Percentiles rank a stretch among this genome's conserved stretches.
phyloP scores from a whole-genome alignment of 1,140 invertebrate genomes.

The Triops longicaudatus region DNA sequence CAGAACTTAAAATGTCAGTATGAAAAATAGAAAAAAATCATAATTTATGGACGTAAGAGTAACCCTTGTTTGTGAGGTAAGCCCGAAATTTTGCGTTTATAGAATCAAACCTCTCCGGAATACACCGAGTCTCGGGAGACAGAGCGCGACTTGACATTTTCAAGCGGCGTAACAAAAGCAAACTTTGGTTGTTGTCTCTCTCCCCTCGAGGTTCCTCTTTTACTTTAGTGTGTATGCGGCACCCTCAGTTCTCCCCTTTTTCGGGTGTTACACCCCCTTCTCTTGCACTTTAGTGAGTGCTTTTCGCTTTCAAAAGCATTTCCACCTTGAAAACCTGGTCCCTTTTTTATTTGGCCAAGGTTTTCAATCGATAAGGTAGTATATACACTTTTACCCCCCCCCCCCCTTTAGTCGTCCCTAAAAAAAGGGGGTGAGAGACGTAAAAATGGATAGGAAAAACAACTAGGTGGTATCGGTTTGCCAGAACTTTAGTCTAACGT shows the following conservation, averaged over 20 bases:
- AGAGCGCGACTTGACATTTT: slow-evolving; percentile 14
- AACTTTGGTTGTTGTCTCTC: not conserved
- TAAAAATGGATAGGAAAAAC: too few relatives aligned
- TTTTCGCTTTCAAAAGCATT: slow-evolving; percentile 13
- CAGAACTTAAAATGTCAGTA: too few relatives aligned
- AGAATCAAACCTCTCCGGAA: not conserved
- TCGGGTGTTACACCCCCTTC: not conserved
- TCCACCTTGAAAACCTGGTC: slow-evolving; percentile 5
- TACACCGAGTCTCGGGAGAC: not conserved
- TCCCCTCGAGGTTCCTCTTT: not conserved
- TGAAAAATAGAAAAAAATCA: too few relatives aligned
- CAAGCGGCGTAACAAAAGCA: slow-evolving; percentile 14
- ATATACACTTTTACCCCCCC: not conserved
- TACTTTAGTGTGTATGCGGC: not conserved
- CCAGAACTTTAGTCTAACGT: not conserved
- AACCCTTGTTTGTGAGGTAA: too few relatives aligned
- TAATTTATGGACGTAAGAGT: too few relatives aligned
- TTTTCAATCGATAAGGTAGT: slow-evolving; percentile 9
- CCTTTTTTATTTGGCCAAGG: not conserved
- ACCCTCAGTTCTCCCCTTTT: not conserved
- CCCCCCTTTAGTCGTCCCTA: too few relatives aligned
- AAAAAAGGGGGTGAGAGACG: too few relatives aligned
- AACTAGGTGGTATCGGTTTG: not conserved
- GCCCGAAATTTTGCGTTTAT: not conserved
- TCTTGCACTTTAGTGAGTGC: slow-evolving; percentile 14